Percentiles rank a stretch among this genome's conserved stretches.
Evolutionary conservation across 2,113 vertebrate species (phyloP).

Genomic region (Sander lucioperca): DNA sequence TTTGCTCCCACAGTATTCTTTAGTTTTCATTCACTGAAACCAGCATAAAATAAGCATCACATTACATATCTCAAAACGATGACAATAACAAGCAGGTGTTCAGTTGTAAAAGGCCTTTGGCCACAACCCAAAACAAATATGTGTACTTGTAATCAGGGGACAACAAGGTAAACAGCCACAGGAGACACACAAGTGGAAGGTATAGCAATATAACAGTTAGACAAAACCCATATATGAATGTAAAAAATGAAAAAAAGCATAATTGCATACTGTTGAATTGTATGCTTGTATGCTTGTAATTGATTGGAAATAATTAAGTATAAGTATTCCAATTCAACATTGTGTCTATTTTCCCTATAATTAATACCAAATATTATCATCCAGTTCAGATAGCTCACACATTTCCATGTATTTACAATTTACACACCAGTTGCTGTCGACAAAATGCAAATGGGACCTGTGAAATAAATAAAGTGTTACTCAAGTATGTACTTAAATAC

Average conservation of each 20-base stretch:
- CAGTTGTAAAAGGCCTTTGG: not conserved
- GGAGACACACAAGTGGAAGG: not conserved
- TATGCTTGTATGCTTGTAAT: not conserved
- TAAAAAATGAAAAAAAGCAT: not conserved
- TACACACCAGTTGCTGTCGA: not conserved
- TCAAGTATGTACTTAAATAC: too few relatives aligned
- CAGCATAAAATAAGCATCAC: not conserved
- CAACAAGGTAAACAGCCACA: not conserved
- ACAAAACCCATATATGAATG: too few relatives aligned
- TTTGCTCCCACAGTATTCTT: not conserved
- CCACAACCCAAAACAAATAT: not conserved
- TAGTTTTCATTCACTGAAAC: not conserved
- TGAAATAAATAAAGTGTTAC: not conserved
- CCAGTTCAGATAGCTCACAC: not conserved
- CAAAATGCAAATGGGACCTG: not conserved
- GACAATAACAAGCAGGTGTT: not conserved
- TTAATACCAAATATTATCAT: not conserved
- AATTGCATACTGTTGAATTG: not conserved
- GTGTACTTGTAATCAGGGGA: not conserved
- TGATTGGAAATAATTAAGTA: not conserved
- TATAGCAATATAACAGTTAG: not conserved
- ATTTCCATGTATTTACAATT: not conserved
- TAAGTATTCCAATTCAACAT: not conserved
- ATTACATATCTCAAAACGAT: not conserved
- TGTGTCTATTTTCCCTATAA: not conserved